Evolutionary conservation across 1,140 invertebrate species (phyloP).

Genomic region (Tetranychus cinnabarinus): DNA sequence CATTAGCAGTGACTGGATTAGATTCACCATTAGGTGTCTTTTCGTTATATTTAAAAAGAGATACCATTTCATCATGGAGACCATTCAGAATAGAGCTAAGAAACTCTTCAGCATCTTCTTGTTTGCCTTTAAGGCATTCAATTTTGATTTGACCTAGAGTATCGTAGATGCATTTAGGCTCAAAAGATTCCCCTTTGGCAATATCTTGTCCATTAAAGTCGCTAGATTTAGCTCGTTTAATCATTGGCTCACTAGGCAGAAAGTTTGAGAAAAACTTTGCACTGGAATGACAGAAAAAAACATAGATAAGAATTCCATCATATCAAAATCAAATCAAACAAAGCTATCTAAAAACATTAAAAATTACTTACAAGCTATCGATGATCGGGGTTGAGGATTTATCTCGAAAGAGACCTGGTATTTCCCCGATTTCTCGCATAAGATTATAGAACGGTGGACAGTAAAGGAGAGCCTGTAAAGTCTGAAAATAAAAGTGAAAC

Average conservation of each 20-base stretch:
- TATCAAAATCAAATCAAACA: neutral
- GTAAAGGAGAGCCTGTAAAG: slow-evolving; percentile 44
- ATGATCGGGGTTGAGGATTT: slow-evolving; percentile 60
- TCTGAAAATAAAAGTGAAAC: slow-evolving; percentile 14
- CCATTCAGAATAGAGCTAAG: slow-evolving; percentile 70
- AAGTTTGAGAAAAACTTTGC: slow-evolving; percentile 7
- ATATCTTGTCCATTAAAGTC: slow-evolving; percentile 10
- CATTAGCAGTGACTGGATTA: slow-evolving; percentile 13
- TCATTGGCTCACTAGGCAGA: slow-evolving; percentile 3
- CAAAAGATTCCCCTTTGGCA: slow-evolving; percentile 39
- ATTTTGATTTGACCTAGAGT: slow-evolving; percentile 46
- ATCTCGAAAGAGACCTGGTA: slow-evolving; percentile 23
- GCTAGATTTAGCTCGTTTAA: slow-evolving; percentile 1
- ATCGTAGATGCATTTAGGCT: slow-evolving; percentile 54
- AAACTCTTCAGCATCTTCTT: slow-evolving; percentile 89
- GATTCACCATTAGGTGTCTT: slow-evolving; percentile 21
- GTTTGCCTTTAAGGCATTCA: slow-evolving; percentile 36
- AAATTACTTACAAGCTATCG: slow-evolving; percentile 53
- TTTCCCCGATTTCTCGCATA: slow-evolving; percentile 35
- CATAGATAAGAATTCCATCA: neutral
- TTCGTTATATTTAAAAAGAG: slow-evolving; percentile 19
- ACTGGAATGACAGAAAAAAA: neutral
- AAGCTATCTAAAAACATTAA: neutral
- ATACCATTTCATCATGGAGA: slow-evolving; percentile 84
- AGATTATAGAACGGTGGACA: slow-evolving; percentile 84